These are phyloP conservation scores for Dicyrtoma fusca DNA, from an alignment of 2,888 invertebrate genomes.

Conservation along the genomic window DNA sequence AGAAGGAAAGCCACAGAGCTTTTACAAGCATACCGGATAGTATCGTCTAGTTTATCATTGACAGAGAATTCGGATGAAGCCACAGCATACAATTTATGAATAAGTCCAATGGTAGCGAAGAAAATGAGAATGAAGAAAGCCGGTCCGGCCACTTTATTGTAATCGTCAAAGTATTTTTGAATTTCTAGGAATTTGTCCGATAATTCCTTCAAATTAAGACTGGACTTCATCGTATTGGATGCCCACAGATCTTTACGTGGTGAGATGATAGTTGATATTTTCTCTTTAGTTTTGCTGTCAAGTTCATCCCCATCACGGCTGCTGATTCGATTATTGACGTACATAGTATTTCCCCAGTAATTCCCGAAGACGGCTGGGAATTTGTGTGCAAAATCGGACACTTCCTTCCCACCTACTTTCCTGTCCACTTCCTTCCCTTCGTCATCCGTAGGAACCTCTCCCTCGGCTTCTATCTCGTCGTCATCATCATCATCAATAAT, in stretches of 20 bases:
- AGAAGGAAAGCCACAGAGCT: constrained; percentile 8
- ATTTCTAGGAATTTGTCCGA: constrained; percentile 22
- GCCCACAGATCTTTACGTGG: not conserved
- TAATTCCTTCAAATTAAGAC: not conserved
- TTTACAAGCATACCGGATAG: not conserved
- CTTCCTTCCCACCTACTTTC: not conserved
- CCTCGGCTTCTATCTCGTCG: constrained; percentile 1
- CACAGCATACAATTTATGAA: constrained; percentile 31
- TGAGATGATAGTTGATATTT: not conserved
- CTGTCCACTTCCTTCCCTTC: not conserved
- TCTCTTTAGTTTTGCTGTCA: not conserved
- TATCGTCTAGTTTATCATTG: not conserved
- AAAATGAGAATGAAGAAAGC: constrained; percentile 15
- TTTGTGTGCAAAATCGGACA: constrained; percentile 9
- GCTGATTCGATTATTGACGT: not conserved
- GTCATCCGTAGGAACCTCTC: constrained; percentile 1
- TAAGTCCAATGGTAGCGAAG: constrained; percentile 6
- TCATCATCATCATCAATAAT: constrained; percentile 10
- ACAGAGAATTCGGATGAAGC: constrained; percentile 2
- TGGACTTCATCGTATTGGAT: not conserved
- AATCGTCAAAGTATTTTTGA: constrained; percentile 32
- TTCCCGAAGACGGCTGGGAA: not conserved
- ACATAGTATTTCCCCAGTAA: not conserved
- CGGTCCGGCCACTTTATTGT: constrained; percentile 17
- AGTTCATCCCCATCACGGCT: not conserved